A percentile compares a stretch with the other conserved stretches of the same genome.
phyloP scores from a whole-genome alignment of 2,797 vertebrate species.

The Tamandua tetradactyla region DNA sequence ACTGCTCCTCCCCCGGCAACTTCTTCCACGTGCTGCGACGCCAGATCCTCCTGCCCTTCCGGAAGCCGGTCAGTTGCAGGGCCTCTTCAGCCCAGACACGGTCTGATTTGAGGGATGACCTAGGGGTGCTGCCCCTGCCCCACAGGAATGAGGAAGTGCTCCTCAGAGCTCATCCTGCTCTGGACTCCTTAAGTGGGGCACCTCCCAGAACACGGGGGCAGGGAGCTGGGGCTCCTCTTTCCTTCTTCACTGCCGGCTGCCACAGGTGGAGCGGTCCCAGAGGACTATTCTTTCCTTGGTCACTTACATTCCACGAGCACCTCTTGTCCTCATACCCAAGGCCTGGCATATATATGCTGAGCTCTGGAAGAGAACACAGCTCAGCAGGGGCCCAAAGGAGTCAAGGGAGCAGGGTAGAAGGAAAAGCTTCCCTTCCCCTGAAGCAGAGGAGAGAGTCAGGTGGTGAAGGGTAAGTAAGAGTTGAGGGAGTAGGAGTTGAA shows the following conservation, averaged over 20 bases:
- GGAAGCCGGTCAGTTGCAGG: slow-evolving; percentile 92
- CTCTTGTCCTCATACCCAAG: too few species aligned
- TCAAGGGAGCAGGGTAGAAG: too few species aligned
- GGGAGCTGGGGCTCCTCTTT: neutral
- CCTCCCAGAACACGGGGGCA: neutral
- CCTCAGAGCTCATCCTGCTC: neutral
- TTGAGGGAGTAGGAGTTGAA: neutral
- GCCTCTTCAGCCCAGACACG: neutral
- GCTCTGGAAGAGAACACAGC: neutral
- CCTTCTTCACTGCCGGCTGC: neutral
- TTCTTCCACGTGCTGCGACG: slow-evolving; percentile 96
- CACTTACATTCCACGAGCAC: neutral
- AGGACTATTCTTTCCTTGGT: too few species aligned
- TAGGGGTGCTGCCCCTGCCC: neutral
- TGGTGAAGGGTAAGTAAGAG: neutral
- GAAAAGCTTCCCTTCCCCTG: neutral
- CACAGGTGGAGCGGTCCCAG: neutral
- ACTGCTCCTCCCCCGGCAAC: slow-evolving; percentile 94
- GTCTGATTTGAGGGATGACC: neutral
- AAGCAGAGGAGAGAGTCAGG: neutral
- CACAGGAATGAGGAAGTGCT: neutral
- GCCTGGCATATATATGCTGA: too few species aligned
- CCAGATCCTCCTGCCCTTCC: slow-evolving; percentile 95
- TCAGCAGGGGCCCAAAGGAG: neutral
- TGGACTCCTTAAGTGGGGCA: neutral